phyloP scores from a whole-genome alignment of 2,113 vertebrate species.

The Manacus vitellinus region DNA sequence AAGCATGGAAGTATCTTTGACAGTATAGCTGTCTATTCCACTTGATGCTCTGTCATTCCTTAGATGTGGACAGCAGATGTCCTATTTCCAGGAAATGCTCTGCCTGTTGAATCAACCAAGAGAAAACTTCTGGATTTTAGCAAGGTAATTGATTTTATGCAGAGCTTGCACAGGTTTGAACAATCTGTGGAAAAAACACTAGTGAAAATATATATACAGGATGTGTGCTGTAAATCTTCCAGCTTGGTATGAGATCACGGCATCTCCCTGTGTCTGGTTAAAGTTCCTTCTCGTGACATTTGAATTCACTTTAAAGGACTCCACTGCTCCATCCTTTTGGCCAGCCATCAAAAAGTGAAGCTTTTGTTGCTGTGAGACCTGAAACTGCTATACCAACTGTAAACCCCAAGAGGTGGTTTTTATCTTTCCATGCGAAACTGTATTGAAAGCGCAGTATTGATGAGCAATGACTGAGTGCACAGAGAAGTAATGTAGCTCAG shows the following conservation, averaged over 20 bases:
- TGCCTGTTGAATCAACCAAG: background rate
- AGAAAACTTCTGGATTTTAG: background rate
- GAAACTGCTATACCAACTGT: background rate
- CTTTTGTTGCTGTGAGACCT: background rate
- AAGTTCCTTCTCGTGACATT: background rate
- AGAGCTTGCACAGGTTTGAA: background rate
- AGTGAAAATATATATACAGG: background rate
- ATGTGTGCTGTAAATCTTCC: background rate
- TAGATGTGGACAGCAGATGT: background rate
- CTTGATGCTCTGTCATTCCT: constrained; percentile 16
- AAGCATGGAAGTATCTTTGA: background rate
- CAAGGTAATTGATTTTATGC: background rate
- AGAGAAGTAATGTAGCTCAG: background rate
- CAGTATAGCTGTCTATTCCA: constrained; percentile 5
- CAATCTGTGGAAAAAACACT: background rate
- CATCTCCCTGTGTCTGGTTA: background rate
- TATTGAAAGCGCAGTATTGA: background rate
- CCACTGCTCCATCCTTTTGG: background rate
- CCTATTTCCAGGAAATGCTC: background rate
- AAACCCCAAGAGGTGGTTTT: background rate
- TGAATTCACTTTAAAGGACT: background rate
- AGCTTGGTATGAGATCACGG: accelerated
- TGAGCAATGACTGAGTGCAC: background rate
- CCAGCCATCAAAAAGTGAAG: background rate
- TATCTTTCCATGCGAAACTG: constrained; percentile 5